These are phyloP conservation scores for Tenthredo livida DNA, from an alignment of 2,888 invertebrate genomes.

Conservation along the genomic window DNA sequence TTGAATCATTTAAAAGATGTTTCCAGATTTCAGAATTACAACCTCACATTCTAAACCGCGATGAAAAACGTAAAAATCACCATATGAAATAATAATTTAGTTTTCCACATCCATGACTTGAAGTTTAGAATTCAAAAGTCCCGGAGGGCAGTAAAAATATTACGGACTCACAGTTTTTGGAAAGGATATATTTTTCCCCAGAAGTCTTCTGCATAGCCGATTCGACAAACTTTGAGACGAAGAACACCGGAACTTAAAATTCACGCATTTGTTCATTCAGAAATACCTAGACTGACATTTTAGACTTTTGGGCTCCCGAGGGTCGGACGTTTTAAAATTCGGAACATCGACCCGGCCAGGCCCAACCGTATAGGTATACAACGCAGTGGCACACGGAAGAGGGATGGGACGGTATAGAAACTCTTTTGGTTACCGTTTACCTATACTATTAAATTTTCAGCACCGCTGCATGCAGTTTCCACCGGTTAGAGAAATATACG, in stretches of 20 bases:
- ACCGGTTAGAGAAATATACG: constrained; percentile 62
- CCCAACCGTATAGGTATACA: too few species aligned
- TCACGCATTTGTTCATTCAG: too few species aligned
- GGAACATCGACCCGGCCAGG: not conserved
- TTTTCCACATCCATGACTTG: not conserved
- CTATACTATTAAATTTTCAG: constrained; percentile 51
- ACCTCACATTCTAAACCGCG: not conserved
- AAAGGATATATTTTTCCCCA: too few species aligned
- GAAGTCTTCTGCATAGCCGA: too few species aligned
- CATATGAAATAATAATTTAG: not conserved
- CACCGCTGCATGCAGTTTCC: constrained; percentile 12
- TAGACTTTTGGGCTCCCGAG: too few species aligned
- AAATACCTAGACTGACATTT: too few species aligned
- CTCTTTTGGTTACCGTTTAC: constrained; percentile 27
- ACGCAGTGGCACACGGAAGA: not conserved
- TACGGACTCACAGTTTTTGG: too few species aligned
- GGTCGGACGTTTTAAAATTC: too few species aligned
- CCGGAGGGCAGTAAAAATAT: too few species aligned
- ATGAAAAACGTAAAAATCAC: not conserved
- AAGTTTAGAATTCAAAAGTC: too few species aligned
- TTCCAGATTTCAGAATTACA: not conserved
- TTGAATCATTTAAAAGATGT: not conserved
- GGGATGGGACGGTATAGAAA: not conserved
- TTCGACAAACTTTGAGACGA: too few species aligned
- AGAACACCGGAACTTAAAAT: too few species aligned